phyloP scores from a whole-genome alignment of 1,140 invertebrate genomes.

The Drosophila miranda region DNA sequence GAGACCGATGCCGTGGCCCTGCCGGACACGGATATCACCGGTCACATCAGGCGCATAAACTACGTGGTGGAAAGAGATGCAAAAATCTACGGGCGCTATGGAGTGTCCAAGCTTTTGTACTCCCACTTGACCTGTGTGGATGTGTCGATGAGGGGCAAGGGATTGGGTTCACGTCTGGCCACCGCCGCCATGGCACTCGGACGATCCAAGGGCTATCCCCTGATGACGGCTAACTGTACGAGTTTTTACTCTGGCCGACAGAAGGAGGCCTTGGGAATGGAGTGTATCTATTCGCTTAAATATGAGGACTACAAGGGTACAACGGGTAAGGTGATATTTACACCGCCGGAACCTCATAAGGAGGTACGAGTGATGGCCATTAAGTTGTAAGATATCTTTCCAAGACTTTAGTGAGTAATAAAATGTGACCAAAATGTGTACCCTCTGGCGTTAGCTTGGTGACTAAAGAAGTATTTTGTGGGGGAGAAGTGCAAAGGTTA shows the following conservation, averaged over 20 bases:
- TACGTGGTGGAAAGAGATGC: constrained; percentile 33
- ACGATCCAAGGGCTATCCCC: constrained; percentile 29
- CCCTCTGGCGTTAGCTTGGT: not conserved
- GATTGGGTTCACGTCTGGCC: constrained; percentile 37
- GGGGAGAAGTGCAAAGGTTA: not conserved
- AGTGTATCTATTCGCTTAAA: constrained; percentile 26
- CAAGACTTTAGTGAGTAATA: not conserved
- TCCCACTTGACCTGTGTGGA: constrained; percentile 44
- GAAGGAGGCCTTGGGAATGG: constrained; percentile 44
- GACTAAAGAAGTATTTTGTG: not conserved
- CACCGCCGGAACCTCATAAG: constrained; percentile 30
- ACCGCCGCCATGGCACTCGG: constrained; percentile 43
- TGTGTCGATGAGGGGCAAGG: constrained; percentile 35
- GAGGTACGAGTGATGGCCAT: not conserved
- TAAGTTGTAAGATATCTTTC: no score
- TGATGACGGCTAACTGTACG: constrained; percentile 46
- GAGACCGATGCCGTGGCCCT: constrained; percentile 20
- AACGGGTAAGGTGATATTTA: constrained; percentile 38
- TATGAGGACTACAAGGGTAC: constrained; percentile 44
- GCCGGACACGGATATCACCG: not conserved
- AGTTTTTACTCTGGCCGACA: constrained; percentile 50
- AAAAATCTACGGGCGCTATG: constrained; percentile 37
- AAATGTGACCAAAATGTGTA: not conserved
- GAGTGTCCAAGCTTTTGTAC: constrained; percentile 33
- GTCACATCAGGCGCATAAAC: constrained; percentile 15